Conservation (phyloP, 2,888 invertebrate species). For the Schrankia costaestrigalis region DNA sequence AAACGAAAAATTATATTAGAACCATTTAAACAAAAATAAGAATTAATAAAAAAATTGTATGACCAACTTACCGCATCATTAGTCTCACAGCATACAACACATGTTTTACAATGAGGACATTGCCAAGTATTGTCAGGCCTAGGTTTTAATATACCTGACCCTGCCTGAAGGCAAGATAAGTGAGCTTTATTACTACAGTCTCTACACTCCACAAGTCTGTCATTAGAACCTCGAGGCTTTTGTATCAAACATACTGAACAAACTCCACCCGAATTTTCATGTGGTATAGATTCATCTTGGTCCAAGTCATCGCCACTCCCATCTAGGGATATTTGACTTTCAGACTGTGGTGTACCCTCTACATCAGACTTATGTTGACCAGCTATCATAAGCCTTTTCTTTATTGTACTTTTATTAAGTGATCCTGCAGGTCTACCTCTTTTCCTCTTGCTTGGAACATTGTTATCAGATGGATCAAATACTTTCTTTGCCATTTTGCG, state of each 20-base stretch:
- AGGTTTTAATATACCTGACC: slow-evolving; percentile 83
- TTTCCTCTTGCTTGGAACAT: slow-evolving; percentile 86
- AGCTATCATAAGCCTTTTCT: slow-evolving; percentile 67
- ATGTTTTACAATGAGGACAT: slow-evolving; percentile 94
- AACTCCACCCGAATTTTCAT: slow-evolving; percentile 78
- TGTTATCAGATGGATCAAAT: slow-evolving; percentile 92
- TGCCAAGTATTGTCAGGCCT: slow-evolving; percentile 89
- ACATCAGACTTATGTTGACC: slow-evolving; percentile 47
- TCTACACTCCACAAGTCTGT: slow-evolving; percentile 84
- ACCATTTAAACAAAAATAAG: too few species aligned
- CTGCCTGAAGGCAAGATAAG: slow-evolving; percentile 84
- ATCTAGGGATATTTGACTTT: slow-evolving; percentile 64
- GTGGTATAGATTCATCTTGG: slow-evolving; percentile 59
- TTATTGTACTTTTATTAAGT: slow-evolving; percentile 81
- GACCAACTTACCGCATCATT: slow-evolving; percentile 84
- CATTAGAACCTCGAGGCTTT: slow-evolving; percentile 80
- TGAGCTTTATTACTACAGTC: slow-evolving; percentile 89
- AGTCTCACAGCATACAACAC: slow-evolving; percentile 89
- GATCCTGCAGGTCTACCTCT: slow-evolving; percentile 84
- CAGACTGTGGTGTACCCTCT: slow-evolving; percentile 61
- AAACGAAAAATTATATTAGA: slow-evolving; percentile 30
- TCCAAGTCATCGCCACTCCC: slow-evolving; percentile 72
- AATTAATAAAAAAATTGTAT: not conserved
- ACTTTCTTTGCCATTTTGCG: slow-evolving; percentile 90
- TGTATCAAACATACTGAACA: slow-evolving; percentile 83